Conservation (phyloP, 2,888 invertebrate species). For the Arctia plantaginis region DNA sequence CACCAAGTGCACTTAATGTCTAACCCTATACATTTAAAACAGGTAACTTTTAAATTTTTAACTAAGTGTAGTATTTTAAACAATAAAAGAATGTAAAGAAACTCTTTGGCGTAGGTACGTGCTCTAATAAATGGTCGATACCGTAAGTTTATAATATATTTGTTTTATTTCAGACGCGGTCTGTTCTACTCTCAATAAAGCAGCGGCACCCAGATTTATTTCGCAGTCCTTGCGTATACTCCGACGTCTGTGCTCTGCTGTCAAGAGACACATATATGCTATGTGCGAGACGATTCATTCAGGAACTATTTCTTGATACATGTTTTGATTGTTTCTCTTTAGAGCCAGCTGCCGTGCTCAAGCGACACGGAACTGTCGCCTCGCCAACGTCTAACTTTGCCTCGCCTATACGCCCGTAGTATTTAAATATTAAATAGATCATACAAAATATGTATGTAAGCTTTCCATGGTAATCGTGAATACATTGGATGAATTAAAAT, state of each 20-base stretch:
- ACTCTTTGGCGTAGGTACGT: neutral
- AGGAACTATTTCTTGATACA: constrained; percentile 96
- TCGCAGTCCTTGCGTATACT: constrained; percentile 96
- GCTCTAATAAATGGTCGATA: too few species aligned
- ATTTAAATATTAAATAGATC: constrained; percentile 25
- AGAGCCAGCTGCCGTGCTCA: constrained; percentile 83
- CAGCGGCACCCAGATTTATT: constrained; percentile 91
- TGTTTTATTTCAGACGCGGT: constrained; percentile 88
- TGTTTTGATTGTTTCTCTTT: constrained; percentile 88
- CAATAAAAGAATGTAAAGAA: neutral
- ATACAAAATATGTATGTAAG: constrained; percentile 2
- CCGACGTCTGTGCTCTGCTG: constrained; percentile 94
- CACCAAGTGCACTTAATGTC: constrained; percentile 79
- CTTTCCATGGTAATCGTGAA: neutral
- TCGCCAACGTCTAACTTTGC: constrained; percentile 33
- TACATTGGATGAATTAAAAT: constrained; percentile 1
- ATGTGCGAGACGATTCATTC: constrained; percentile 94
- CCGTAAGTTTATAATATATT: neutral
- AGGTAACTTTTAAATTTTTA: constrained; percentile 56
- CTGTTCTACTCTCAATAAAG: constrained; percentile 91
- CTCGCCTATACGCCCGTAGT: constrained; percentile 41
- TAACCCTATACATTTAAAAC: constrained; percentile 79
- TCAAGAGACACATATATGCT: constrained; percentile 93
- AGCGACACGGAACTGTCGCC: constrained; percentile 58
- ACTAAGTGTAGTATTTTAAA: neutral